These are phyloP conservation scores for Mus spicilegus DNA, from an alignment of 2,113 vertebrate species.

Conservation along the genomic window DNA sequence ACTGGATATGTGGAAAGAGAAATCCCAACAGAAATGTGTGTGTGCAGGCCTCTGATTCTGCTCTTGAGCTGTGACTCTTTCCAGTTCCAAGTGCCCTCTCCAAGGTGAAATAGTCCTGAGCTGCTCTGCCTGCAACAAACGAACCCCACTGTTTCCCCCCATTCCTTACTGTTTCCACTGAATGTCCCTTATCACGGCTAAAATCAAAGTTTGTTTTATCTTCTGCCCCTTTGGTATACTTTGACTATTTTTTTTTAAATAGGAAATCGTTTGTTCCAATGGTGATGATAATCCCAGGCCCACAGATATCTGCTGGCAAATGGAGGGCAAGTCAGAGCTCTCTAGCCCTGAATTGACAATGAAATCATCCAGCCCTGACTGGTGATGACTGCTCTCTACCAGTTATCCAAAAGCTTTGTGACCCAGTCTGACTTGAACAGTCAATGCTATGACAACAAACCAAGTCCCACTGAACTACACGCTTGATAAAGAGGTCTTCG, in stretches of 20 bases:
- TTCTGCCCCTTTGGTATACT: slow-evolving; percentile 6
- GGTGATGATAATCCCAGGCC: neutral
- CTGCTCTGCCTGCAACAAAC: slow-evolving; percentile 1
- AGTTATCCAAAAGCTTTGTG: slow-evolving; percentile 73
- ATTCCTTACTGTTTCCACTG: neutral
- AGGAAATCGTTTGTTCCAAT: slow-evolving; percentile 40
- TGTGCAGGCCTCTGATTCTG: slow-evolving; percentile 43
- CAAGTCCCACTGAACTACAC: slow-evolving; percentile 28
- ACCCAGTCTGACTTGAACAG: slow-evolving; percentile 52
- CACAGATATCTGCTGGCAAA: slow-evolving; percentile 68
- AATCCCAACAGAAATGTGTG: slow-evolving; percentile 58
- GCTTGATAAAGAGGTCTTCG: slow-evolving; percentile 68
- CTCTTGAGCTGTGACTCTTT: neutral
- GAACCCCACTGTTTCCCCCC: neutral
- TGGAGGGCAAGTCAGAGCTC: slow-evolving; percentile 50
- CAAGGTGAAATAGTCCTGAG: slow-evolving; percentile 41
- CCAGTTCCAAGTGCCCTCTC: neutral
- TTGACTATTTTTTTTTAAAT: slow-evolving; percentile 48
- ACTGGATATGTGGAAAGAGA: slow-evolving; percentile 20
- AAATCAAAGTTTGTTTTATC: slow-evolving; percentile 60
- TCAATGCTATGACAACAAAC: slow-evolving; percentile 53
- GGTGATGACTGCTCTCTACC: slow-evolving; percentile 61
- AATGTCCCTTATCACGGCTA: slow-evolving; percentile 20
- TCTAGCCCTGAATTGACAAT: slow-evolving; percentile 63
- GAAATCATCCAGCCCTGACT: slow-evolving; percentile 63